These are phyloP conservation scores for Montipora cactus DNA, from an alignment of 64 coral and sea anemone genomes.

Conservation along the genomic window DNA sequence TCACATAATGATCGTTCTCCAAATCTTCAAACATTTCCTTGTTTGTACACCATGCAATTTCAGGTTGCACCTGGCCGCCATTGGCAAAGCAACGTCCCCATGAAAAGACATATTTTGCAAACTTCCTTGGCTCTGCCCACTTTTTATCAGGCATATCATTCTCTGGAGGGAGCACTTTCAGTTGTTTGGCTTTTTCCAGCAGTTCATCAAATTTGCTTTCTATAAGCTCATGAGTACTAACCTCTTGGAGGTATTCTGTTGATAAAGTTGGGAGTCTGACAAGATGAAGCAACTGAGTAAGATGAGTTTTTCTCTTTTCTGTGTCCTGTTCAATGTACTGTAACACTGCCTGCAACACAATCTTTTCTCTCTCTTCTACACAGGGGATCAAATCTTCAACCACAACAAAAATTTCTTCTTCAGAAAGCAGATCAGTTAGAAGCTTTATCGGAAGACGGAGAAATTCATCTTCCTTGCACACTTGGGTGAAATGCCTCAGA, in stretches of 20 bases:
- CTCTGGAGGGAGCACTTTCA: not conserved
- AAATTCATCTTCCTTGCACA: conserved; percentile 60
- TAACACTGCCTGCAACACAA: conserved; percentile 68
- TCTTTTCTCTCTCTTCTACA: conserved; percentile 67
- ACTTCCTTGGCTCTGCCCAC: conserved; percentile 57
- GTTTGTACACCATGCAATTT: conserved; percentile 36
- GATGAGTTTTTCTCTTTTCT: conserved; percentile 14
- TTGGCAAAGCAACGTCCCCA: conserved; percentile 60
- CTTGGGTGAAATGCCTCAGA: conserved; percentile 58
- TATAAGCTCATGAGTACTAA: not conserved
- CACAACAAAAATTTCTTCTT: conserved; percentile 63
- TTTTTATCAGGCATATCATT: conserved; percentile 1
- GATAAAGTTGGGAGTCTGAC: conserved; percentile 75
- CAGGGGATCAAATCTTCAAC: conserved; percentile 66
- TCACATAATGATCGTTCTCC: conserved; percentile 44
- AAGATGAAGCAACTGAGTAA: conserved; percentile 61
- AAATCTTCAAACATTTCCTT: conserved; percentile 23
- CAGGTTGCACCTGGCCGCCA: conserved; percentile 50
- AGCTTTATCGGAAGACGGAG: conserved; percentile 47
- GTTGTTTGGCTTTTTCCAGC: conserved; percentile 43
- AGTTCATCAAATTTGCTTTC: not conserved
- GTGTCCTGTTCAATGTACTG: conserved; percentile 70
- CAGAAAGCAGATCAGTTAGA: conserved; percentile 57
- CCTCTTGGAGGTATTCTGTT: conserved; percentile 59
- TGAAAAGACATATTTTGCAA: conserved; percentile 45